Base-by-base conservation (phyloP, 1,140 invertebrate species). In the Cepaea nemoralis region DNA sequence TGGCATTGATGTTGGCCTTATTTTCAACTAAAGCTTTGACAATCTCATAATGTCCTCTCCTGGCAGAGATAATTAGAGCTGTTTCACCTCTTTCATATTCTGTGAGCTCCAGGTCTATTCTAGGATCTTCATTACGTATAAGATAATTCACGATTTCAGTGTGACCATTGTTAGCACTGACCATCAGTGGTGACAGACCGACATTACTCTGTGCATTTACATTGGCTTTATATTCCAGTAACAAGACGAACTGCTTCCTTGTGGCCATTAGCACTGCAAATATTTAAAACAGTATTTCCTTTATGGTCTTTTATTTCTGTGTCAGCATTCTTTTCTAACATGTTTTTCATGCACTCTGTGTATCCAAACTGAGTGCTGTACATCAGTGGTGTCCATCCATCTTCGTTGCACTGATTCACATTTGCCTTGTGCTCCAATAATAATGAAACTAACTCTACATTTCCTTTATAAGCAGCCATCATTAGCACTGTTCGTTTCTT, bases 51-150 rank as follows among this genome's bases (percentile, higher is more conserved):
- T 80, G 78, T 10, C 79, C 79, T 19, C 71, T 71, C 37, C 70
- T 63, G 40, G 79, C 79, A 19, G 82, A 78, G 27, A 80, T 74
- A 14, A 59, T 75, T 0, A 81, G 71, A 37, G 82, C 78, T 14
- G 82, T 77, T 66, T 81, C 75, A 19, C 82, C 78, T 40, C 66
- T 70, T 33, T 83, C 79, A 48, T 31, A 55, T 48, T 75, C 73
- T 55, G 2, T 75, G 1, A 75, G 40, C 24, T 75, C 73, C 31
- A 55, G 19, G 31, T 45, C 31, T 48, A 45, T 24, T 70, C 40
- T 40, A 40, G 40, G 19, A 31, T 63, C 69, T 8, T 75, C 40
- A 35, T 5, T 22, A n/a, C 31, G 16, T 22, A 77, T 22, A 5
- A 77, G 2, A 39, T 77, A 63, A 19, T 63, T 12, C 1, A 77